Evolutionary conservation across 1,140 invertebrate genomes (phyloP).

Genomic region (Physella acuta): DNA sequence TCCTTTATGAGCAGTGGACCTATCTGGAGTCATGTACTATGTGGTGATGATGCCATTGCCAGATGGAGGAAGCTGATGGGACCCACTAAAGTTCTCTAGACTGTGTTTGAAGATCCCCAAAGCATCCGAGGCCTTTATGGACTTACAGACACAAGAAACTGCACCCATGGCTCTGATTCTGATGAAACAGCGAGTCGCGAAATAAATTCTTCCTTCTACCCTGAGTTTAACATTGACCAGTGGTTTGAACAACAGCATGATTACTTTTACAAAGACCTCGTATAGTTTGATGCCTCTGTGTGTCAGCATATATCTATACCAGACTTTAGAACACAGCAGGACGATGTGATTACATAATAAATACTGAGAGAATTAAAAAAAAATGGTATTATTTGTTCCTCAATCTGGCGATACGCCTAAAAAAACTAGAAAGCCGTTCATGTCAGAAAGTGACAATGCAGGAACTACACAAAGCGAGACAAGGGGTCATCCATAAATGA

Average conservation of each 20-base stretch:
- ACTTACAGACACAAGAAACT: conserved; percentile 88
- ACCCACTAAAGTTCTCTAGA: conserved; percentile 77
- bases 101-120: conserved; percentile 75
- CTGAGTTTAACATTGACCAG: conserved; percentile 69
- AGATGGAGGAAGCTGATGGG: conserved; percentile 83
- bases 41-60: conserved; percentile 73
- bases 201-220: conserved; percentile 81
- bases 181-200: conserved; percentile 73
- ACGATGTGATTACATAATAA: too few relatives aligned
- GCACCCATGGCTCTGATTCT: conserved; percentile 86
- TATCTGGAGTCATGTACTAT: conserved; percentile 76
- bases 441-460: too few relatives aligned
- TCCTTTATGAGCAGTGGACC: conserved; percentile 87
- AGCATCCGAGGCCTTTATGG: conserved; percentile 81
- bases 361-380: too few relatives aligned
- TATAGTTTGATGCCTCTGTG: conserved; percentile 32
- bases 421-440: too few relatives aligned
- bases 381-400: too few relatives aligned
- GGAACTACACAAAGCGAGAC: too few relatives aligned
- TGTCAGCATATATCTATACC: conserved; percentile 24
- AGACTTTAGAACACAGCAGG: too few relatives aligned
- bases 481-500: too few relatives aligned
- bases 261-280: conserved; percentile 33
- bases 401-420: too few relatives aligned
- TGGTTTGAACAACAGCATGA: conserved; percentile 65